phyloP scores from a whole-genome alignment of 2,888 invertebrate genomes.

The Acanthopleura granulata region DNA sequence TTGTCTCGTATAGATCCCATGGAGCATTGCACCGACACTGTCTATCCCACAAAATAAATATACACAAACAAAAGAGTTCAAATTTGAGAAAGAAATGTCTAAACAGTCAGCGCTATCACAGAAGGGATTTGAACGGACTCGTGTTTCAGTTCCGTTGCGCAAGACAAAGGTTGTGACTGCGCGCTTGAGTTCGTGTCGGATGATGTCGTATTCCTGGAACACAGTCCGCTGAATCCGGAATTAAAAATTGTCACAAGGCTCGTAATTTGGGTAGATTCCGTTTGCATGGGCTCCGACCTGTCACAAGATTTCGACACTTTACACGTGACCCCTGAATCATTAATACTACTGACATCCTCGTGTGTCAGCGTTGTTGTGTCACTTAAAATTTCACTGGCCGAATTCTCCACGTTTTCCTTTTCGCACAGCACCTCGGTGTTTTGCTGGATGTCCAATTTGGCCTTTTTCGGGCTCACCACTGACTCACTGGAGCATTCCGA shows the following conservation, averaged over 20 bases:
- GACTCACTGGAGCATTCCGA: neutral
- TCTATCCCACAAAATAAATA: conserved; percentile 11
- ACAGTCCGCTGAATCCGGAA: conserved; percentile 60
- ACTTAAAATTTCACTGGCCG: neutral
- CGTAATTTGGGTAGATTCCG: conserved; percentile 56
- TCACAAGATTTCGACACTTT: conserved; percentile 12
- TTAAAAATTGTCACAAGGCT: conserved; percentile 62
- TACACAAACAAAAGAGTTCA: conserved; percentile 1
- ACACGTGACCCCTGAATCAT: conserved; percentile 7
- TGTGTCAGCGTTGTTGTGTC: neutral
- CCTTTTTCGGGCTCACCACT: conserved; percentile 2
- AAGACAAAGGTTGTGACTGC: conserved; percentile 25
- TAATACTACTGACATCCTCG: neutral
- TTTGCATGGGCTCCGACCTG: conserved; percentile 45
- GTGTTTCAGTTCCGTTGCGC: conserved; percentile 42
- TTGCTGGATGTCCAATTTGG: neutral
- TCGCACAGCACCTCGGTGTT: neutral
- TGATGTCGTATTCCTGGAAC: conserved; percentile 25
- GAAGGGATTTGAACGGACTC: conserved; percentile 41
- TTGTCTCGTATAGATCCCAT: neutral
- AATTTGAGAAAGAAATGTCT: conserved; percentile 9
- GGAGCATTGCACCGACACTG: neutral
- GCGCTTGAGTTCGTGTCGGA: conserved; percentile 8
- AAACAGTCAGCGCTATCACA: conserved; percentile 49
- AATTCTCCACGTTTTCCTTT: neutral